phyloP scores from a whole-genome alignment of 2,888 invertebrate species.

The Melanostoma scalare region DNA sequence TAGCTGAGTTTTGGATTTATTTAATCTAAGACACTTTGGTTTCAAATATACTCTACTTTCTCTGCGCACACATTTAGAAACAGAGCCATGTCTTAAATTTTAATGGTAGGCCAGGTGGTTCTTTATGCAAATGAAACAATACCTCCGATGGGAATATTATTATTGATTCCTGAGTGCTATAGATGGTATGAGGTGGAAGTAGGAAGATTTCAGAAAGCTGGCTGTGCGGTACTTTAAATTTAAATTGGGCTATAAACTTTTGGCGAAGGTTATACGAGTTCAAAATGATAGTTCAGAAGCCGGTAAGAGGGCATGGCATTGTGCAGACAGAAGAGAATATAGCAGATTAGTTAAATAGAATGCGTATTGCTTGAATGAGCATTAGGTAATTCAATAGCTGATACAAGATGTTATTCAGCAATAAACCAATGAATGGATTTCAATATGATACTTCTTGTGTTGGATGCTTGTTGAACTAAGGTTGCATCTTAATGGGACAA shows the following conservation, averaged over 20 bases:
- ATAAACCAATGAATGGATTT: slow-evolving; percentile 21
- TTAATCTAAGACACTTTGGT: slow-evolving; percentile 21
- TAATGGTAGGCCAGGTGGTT: slow-evolving; percentile 43
- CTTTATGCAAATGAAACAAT: slow-evolving; percentile 53
- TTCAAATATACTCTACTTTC: slow-evolving; percentile 4
- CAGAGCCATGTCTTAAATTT: slow-evolving; percentile 20
- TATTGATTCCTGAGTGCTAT: slow-evolving; percentile 11
- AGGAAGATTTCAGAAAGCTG: slow-evolving; percentile 3
- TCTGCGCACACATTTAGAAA: not conserved
- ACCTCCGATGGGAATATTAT: slow-evolving; percentile 13
- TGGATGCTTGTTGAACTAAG: slow-evolving; percentile 11
- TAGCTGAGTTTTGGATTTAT: not conserved
- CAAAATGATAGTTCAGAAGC: slow-evolving; percentile 18
- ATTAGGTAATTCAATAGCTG: slow-evolving; percentile 43
- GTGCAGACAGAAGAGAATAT: slow-evolving; percentile 4
- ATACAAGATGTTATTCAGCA: slow-evolving; percentile 38
- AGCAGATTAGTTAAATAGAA: slow-evolving; percentile 47
- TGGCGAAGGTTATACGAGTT: not conserved
- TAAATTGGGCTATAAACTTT: slow-evolving; percentile 32
- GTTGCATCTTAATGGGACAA: not conserved
- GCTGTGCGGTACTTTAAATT: slow-evolving; percentile 25
- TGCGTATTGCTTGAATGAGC: slow-evolving; percentile 42
- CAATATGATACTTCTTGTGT: slow-evolving; percentile 15
- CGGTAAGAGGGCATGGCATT: slow-evolving; percentile 11
- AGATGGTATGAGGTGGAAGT: not conserved